Evolutionary conservation across 2,113 vertebrate genomes (phyloP).

Genomic region (Tenebrosternarchus preto): DNA sequence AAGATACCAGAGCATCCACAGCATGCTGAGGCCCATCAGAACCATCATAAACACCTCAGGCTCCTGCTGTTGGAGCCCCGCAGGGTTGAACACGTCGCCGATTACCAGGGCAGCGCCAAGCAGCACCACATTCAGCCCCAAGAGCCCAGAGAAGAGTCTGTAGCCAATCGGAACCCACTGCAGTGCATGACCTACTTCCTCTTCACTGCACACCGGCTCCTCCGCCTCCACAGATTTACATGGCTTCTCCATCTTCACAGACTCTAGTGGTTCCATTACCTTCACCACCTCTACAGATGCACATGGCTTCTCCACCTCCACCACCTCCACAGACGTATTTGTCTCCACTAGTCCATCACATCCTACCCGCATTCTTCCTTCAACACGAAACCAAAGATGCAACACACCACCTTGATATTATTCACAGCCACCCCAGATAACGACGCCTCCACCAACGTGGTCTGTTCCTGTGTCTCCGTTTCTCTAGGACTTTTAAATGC

Average conservation of each 20-base stretch:
- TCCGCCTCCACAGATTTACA: conserved; percentile 39
- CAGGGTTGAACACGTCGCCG: conserved; percentile 76
- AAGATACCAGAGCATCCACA: conserved; percentile 81
- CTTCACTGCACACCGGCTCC: background rate
- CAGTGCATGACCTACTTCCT: too few species aligned
- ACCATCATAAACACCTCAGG: conserved; percentile 77
- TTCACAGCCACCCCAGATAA: too few species aligned
- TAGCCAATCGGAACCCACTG: conserved; percentile 73
- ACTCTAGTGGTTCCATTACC: too few species aligned
- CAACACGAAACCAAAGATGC: too few species aligned
- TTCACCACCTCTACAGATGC: too few species aligned
- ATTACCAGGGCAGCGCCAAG: conserved; percentile 82
- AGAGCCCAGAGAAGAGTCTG: conserved; percentile 81
- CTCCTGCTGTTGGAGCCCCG: conserved; percentile 65
- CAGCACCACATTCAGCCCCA: conserved; percentile 85
- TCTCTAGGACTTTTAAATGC: background rate
- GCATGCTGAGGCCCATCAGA: conserved; percentile 75
- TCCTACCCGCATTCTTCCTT: background rate
- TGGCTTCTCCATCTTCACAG: too few species aligned
- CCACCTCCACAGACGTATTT: background rate
- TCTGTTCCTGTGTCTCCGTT: conserved; percentile 25
- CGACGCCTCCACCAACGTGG: background rate
- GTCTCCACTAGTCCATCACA: background rate
- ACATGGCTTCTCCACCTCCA: too few species aligned
- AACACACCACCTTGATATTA: too few species aligned